Conservation (phyloP, 2,797 vertebrate species). For the Lycodopsis pacificus region DNA sequence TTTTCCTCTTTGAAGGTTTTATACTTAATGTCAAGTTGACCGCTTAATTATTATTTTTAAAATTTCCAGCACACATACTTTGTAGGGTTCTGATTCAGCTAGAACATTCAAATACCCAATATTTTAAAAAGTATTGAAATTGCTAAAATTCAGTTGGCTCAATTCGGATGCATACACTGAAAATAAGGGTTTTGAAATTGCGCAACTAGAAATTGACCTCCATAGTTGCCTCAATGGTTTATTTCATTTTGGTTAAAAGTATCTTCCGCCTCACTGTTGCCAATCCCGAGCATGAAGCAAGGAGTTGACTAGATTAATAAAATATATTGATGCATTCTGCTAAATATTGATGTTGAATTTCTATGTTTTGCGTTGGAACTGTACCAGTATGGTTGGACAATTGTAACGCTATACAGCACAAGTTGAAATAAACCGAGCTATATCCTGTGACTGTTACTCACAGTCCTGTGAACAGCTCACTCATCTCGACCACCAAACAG, state of each 20-base stretch:
- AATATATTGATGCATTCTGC: background rate
- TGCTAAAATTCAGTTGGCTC: background rate
- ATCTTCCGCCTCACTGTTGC: background rate
- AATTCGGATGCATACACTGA: background rate
- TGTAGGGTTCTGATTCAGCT: background rate
- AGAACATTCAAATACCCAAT: background rate
- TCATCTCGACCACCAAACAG: conserved; percentile 59
- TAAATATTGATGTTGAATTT: background rate
- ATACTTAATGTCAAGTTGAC: too few relatives aligned
- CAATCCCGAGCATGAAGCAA: background rate
- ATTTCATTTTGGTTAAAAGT: background rate
- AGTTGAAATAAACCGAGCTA: conserved; percentile 3
- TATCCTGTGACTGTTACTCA: background rate
- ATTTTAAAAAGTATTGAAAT: background rate
- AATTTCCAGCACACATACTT: background rate
- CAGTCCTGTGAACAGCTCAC: conserved; percentile 31
- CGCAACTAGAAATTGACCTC: background rate
- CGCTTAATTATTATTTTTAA: too few relatives aligned
- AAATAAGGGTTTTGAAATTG: background rate
- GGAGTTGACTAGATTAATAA: background rate
- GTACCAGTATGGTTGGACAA: too few relatives aligned
- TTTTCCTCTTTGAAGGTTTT: too few relatives aligned
- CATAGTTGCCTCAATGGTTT: background rate
- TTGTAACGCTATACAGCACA: background rate
- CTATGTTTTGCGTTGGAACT: background rate